phyloP scores from a whole-genome alignment of 2,797 vertebrate genomes.

The Enoplosus armatus region DNA sequence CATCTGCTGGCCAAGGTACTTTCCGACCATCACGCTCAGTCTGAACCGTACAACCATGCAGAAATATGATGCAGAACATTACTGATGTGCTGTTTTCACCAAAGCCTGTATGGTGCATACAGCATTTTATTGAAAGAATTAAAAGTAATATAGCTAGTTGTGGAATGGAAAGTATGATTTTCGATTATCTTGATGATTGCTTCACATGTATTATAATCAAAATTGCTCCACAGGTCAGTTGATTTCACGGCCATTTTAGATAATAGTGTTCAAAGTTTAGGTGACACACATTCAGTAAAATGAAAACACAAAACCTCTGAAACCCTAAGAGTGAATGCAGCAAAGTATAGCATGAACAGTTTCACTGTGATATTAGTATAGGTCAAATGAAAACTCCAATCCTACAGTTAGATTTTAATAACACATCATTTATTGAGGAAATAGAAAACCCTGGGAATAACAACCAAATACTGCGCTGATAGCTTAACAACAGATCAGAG shows the following conservation, averaged over 20 bases:
- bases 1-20: slow-evolving; percentile 89
- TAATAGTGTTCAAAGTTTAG: neutral
- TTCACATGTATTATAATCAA: neutral
- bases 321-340: neutral
- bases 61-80: neutral
- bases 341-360: neutral
- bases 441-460: too few relatives aligned
- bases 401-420: too few relatives aligned
- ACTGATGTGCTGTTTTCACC: neutral
- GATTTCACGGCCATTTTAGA: neutral
- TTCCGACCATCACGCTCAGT: neutral
- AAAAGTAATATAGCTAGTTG: neutral
- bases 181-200: neutral
- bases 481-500: too few relatives aligned
- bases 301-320: neutral
- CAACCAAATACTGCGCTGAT: too few relatives aligned
- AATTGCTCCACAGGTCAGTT: neutral
- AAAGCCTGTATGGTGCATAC: neutral
- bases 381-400: neutral
- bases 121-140: neutral
- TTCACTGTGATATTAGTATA: neutral
- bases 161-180: neutral
- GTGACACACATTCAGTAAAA: neutral
- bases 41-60: neutral
- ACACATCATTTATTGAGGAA: neutral